Evolutionary conservation across 1,140 invertebrate genomes (phyloP).

Genomic region (Papilio xuthus): DNA sequence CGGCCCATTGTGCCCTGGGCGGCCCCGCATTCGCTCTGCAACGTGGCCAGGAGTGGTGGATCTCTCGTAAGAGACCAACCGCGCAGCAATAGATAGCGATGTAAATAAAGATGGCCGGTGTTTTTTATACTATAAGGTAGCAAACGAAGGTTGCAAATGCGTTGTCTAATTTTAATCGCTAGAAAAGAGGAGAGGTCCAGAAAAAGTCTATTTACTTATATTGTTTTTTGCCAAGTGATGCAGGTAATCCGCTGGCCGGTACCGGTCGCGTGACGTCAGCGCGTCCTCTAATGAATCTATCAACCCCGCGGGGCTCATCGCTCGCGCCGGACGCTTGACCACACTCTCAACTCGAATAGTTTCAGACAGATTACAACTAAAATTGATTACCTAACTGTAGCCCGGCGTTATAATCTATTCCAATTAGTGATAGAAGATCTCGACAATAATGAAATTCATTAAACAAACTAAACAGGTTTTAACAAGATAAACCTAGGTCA

Average conservation of each 20-base stretch:
- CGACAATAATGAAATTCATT: slow-evolving; percentile 10
- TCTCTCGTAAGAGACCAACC: neutral
- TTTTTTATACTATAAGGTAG: neutral
- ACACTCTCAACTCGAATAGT: slow-evolving; percentile 34
- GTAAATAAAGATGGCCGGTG: neutral
- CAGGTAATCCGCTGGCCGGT: neutral
- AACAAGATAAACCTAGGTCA: neutral
- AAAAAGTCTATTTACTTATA: neutral
- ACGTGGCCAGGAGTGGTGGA: neutral
- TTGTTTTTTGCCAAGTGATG: neutral
- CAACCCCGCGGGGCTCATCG: slow-evolving; percentile 56
- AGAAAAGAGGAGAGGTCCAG: no score
- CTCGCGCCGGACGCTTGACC: slow-evolving; percentile 46
- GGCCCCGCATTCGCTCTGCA: neutral
- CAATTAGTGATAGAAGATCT: slow-evolving; percentile 21
- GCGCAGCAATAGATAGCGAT: neutral
- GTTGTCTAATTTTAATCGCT: no score
- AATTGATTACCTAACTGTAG: slow-evolving; percentile 40
- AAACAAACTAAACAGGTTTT: neutral
- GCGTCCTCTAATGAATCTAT: slow-evolving; percentile 50
- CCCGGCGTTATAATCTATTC: slow-evolving; percentile 32
- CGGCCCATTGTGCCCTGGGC: slow-evolving; percentile 53
- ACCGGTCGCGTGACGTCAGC: neutral
- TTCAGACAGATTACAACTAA: slow-evolving; percentile 39
- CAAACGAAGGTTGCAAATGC: neutral